Evolutionary conservation across 2,113 vertebrate species (phyloP).

Genomic region (Morone saxatilis): DNA sequence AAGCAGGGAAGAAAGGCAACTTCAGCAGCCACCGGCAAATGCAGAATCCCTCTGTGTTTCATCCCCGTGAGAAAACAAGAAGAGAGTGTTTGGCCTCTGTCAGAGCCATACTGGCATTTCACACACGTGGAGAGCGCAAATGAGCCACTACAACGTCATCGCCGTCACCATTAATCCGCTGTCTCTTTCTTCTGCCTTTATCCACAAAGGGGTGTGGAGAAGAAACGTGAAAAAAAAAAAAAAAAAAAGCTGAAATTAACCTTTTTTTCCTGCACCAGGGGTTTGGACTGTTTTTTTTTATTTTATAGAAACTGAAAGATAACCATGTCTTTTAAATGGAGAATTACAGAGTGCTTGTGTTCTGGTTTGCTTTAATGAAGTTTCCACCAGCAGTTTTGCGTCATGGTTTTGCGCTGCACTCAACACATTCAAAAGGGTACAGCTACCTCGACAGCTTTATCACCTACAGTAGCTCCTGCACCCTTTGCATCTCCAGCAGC

Average conservation of each 20-base stretch:
- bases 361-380: conserved; percentile 13
- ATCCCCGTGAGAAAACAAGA: conserved; percentile 44
- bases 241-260: neutral
- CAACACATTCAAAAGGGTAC: conserved; percentile 25
- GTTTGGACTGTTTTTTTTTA: neutral
- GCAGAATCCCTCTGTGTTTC: conserved; percentile 38
- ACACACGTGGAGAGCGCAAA: conserved; percentile 41
- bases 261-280: neutral
- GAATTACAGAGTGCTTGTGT: conserved; percentile 2
- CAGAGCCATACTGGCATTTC: conserved; percentile 46
- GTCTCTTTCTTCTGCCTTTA: conserved; percentile 47
- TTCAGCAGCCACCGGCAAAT: conserved; percentile 35
- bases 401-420: conserved; percentile 8
- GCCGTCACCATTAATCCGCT: conserved; percentile 56
- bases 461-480: neutral
- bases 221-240: neutral
- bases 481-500: neutral
- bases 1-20: conserved; percentile 31
- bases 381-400: conserved; percentile 2
- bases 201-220: conserved; percentile 16
- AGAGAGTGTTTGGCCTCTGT: conserved; percentile 17
- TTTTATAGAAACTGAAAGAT: conserved; percentile 13
- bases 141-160: conserved; percentile 48
- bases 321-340: conserved; percentile 21
- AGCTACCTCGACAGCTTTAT: neutral